Evolutionary conservation across 1,140 invertebrate species (phyloP).

Genomic region (Drosophila oshimai): DNA sequence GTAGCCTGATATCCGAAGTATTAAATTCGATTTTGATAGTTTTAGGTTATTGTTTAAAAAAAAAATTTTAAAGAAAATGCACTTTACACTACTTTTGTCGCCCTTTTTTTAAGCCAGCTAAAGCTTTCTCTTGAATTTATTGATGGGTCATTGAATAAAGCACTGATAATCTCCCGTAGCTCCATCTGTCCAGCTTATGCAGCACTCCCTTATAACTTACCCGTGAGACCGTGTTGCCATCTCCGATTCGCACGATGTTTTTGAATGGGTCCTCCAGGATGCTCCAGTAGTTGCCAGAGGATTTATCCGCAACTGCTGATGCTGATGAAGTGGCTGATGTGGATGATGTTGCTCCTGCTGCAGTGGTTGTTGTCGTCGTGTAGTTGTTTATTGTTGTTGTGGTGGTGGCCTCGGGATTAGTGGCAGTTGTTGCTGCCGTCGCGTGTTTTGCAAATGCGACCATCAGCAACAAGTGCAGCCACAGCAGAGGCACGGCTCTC

Average conservation of each 20-base stretch:
- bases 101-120: too few relatives aligned
- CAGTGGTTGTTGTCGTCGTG: conserved; percentile 34
- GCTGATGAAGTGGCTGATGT: conserved; percentile 5
- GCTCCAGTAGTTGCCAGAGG: conserved; percentile 18
- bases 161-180: neutral
- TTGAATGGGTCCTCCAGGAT: conserved; percentile 53
- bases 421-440: conserved; percentile 84
- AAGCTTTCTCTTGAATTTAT: neutral
- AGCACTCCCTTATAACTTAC: conserved; percentile 46
- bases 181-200: neutral
- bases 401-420: conserved; percentile 83
- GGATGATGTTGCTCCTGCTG: conserved; percentile 23
- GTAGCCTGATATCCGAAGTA: too few relatives aligned
- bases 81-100: too few relatives aligned
- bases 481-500: conserved; percentile 21
- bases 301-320: conserved; percentile 19
- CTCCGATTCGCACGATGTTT: conserved; percentile 68
- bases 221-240: conserved; percentile 68
- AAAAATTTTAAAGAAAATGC: too few relatives aligned
- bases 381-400: conserved; percentile 26
- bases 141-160: neutral
- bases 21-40: too few relatives aligned
- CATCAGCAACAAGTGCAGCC: conserved; percentile 44
- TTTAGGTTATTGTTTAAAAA: too few relatives aligned
- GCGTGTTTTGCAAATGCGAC: conserved; percentile 46